phyloP scores from a whole-genome alignment of 2,797 vertebrate genomes.

The Morus bassanus region DNA sequence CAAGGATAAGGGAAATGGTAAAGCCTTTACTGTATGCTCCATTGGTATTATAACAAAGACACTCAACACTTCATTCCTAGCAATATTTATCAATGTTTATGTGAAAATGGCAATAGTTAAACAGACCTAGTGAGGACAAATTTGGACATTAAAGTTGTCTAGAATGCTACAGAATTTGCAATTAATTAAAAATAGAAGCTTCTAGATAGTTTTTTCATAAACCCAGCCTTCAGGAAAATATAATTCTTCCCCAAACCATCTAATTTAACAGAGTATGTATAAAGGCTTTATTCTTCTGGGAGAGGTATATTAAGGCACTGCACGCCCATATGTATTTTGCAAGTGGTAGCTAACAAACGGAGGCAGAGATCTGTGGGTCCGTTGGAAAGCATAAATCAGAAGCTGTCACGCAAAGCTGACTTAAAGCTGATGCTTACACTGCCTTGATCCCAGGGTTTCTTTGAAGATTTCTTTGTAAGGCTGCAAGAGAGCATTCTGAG shows the following conservation, averaged over 20 bases:
- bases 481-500: not conserved
- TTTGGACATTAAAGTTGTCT: not conserved
- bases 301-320: not conserved
- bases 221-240: not conserved
- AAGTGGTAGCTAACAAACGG: slow-evolving; percentile 2
- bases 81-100: slow-evolving; percentile 5
- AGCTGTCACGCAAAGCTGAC: slow-evolving; percentile 19
- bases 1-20: not conserved
- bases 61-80: not conserved
- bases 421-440: slow-evolving; percentile 15
- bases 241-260: not conserved
- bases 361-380: not conserved
- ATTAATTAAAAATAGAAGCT: not conserved
- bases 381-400: slow-evolving; percentile 28
- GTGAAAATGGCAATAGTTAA: not conserved
- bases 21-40: not conserved
- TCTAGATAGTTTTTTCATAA: not conserved
- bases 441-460: slow-evolving; percentile 20
- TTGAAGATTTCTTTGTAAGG: slow-evolving; percentile 23
- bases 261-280: not conserved
- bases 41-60: not conserved
- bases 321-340: not conserved
- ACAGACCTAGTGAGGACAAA: not conserved
- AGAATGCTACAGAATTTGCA: not conserved
- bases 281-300: not conserved